phyloP scores from a whole-genome alignment of 2,888 invertebrate species.

The Epirrhoe alternata region DNA sequence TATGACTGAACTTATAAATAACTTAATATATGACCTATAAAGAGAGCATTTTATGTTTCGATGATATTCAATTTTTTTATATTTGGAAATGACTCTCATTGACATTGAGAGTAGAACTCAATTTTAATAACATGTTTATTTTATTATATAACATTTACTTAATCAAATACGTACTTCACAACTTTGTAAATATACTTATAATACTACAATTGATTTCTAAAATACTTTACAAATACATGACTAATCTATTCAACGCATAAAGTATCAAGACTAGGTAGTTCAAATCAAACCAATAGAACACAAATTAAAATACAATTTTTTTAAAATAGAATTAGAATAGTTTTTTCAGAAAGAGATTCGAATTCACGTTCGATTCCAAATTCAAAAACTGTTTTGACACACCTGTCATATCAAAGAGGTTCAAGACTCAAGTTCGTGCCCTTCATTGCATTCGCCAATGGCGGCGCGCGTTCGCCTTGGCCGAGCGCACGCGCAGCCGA shows the following conservation, averaged over 20 bases:
- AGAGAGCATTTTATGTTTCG: conserved; percentile 10
- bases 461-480: conserved; percentile 63
- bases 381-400: conserved; percentile 14
- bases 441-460: conserved; percentile 54
- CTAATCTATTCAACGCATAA: too few species aligned
- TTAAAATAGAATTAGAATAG: background rate
- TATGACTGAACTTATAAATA: conserved; percentile 34
- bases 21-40: conserved; percentile 28
- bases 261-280: too few species aligned
- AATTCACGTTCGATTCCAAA: conserved; percentile 14
- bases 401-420: conserved; percentile 28
- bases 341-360: background rate
- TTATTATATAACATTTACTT: background rate
- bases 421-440: conserved; percentile 63
- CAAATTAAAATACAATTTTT: too few species aligned
- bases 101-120: background rate
- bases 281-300: too few species aligned
- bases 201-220: too few species aligned
- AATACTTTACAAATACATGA: too few species aligned
- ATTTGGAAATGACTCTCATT: background rate
- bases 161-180: background rate
- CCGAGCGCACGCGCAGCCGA: conserved; percentile 64
- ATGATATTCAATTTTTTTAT: conserved; percentile 4
- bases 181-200: background rate
- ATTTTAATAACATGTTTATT: background rate